phyloP scores from a whole-genome alignment of 1,140 invertebrate species.

The Plutomurus gul region DNA sequence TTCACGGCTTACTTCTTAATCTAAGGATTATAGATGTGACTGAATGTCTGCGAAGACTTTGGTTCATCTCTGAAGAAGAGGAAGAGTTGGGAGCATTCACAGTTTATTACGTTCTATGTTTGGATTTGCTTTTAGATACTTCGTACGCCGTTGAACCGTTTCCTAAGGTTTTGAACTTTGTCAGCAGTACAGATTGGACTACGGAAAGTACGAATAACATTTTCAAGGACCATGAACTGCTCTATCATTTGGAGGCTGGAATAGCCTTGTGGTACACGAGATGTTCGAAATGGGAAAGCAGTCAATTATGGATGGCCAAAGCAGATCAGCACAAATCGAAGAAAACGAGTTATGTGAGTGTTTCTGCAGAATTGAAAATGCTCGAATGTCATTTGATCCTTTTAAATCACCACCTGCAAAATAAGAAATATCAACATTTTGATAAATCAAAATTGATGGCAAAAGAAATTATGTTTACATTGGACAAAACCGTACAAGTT shows the following conservation, averaged over 20 bases:
- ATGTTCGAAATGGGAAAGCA: conserved; percentile 30
- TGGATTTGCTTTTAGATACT: conserved; percentile 41
- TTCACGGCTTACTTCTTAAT: neutral
- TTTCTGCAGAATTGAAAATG: conserved; percentile 42
- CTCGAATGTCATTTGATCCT: conserved; percentile 46
- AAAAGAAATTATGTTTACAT: conserved; percentile 26
- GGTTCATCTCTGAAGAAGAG: conserved; percentile 16
- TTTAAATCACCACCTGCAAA: conserved; percentile 43
- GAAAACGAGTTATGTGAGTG: neutral
- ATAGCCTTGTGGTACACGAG: conserved; percentile 42
- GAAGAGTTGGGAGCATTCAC: neutral
- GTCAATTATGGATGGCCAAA: conserved; percentile 2
- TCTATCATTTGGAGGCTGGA: conserved; percentile 40
- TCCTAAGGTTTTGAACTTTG: conserved; percentile 43
- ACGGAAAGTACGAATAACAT: neutral
- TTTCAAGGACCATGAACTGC: conserved; percentile 34
- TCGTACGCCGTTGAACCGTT: conserved; percentile 46
- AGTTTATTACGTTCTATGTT: conserved; percentile 39
- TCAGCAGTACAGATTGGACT: conserved; percentile 35
- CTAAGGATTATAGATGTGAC: conserved; percentile 37
- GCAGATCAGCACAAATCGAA: conserved; percentile 31
- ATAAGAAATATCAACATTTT: conserved; percentile 47
- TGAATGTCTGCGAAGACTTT: conserved; percentile 39
- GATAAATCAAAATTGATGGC: conserved; percentile 23
- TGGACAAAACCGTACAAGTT: neutral